Base-by-base conservation (phyloP, 2,113 vertebrate genomes). In the Oryzias melastigma region DNA sequence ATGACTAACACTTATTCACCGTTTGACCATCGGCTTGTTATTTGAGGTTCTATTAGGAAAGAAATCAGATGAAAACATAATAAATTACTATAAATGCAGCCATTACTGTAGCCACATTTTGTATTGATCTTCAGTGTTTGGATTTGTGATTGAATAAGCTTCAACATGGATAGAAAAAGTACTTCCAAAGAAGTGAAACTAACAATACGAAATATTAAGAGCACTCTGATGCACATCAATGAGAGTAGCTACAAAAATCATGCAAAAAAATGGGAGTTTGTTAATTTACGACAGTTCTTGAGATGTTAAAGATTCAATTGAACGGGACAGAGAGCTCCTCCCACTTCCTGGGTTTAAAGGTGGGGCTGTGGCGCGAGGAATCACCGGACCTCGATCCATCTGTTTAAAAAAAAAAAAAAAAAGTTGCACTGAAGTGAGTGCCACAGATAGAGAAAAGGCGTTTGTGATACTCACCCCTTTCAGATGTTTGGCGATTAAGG, bases 401-500 rank as follows among this genome's bases (percentile, higher is more conserved):
- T 95, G 73, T 49, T 41, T 1, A 5, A 7, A 49, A 71, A 27
- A 35, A 35, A 50, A 49, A 71, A 27, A 35, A 35, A 50, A 71
- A 29, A 57, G 10, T 17, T 12, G 18, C 8, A 58, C 14, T 55
- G 4, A 27, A 14, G 14, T 40, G 45, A 46, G 62, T 25, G n/a
- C 47, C 62, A 48, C 2, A 65, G 43, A 63, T 17, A 1, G 16
- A n/a, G n/a, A 22, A 17, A 7, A 24, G 7, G 5, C 40, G 16
- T 13, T 18, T 16, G 4, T n/a, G 19, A 3, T 19, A 62, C 83
- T 86, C 59, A 87, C 83, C 77, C 92, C 93, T 66, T 93, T 91
- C 68, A 89, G 72, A 43, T 84, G 90, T 75, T 94, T 94, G 62
- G 93, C 91, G 83, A 98, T 95, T 66, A 97, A 76, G 25, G 95